Percentiles rank a stretch among this genome's conserved stretches.
Conservation (phyloP, 1,140 invertebrate species). For the Melanaphis sacchari region DNA sequence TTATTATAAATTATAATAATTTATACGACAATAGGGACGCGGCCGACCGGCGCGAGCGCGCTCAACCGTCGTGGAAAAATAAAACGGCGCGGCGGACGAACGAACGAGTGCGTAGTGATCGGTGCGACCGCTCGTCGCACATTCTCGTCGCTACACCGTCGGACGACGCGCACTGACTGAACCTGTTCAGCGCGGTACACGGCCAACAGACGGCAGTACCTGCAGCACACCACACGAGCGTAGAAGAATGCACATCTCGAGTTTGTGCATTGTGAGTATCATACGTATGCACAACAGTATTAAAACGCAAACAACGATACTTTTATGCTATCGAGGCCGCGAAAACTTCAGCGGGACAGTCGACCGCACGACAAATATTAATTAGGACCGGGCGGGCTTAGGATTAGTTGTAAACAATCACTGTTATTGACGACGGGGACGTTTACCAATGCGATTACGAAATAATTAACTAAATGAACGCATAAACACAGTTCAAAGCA, state of each 20-base stretch:
- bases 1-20: not conserved
- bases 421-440: no score
- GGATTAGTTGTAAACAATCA: not conserved
- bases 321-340: no score
- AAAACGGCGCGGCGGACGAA: not conserved
- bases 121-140: not conserved
- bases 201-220: not conserved
- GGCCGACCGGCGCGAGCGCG: no score
- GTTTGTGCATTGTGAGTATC: not conserved
- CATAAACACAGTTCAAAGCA: not conserved
- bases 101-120: not conserved
- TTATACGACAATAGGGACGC: not conserved
- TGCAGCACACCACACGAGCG: no score
- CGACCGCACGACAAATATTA: not conserved
- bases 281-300: not conserved
- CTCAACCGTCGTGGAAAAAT: not conserved
- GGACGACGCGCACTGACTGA: not conserved
- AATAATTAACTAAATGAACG: not conserved
- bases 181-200: not conserved
- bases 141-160: not conserved
- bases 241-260: not conserved
- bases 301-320: not conserved
- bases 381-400: not conserved
- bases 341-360: not conserved
- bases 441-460: not conserved